These are phyloP conservation scores for Rhinatrema bivittatum DNA, from an alignment of 2,797 vertebrate species.

Conservation along the genomic window DNA sequence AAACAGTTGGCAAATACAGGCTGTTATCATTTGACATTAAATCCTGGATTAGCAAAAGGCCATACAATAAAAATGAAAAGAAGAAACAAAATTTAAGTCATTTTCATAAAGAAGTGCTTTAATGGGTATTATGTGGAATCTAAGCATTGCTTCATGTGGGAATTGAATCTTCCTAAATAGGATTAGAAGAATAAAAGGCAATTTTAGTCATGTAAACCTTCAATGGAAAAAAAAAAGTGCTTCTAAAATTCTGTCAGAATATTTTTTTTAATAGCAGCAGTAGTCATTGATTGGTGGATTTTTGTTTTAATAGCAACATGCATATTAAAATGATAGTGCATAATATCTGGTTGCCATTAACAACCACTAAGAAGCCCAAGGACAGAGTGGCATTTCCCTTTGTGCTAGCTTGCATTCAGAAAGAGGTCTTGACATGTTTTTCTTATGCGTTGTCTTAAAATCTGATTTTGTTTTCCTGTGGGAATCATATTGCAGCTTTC, in stretches of 20 bases:
- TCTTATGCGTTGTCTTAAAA: no score
- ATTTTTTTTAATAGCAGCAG: not conserved
- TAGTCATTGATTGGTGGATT: not conserved
- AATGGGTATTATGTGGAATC: not conserved
- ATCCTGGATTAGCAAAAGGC: constrained; percentile 4
- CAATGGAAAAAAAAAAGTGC: not conserved
- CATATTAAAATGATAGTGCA: no score
- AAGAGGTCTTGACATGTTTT: no score
- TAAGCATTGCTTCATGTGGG: fast-evolving
- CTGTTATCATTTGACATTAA: constrained; percentile 1
- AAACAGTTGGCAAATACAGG: not conserved
- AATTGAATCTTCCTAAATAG: not conserved
- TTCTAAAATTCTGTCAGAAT: not conserved
- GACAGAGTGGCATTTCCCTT: no score
- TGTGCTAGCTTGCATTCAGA: no score
- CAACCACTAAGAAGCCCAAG: no score
- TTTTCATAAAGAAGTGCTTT: not conserved
- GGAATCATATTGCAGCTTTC: no score
- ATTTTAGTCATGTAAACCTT: not conserved
- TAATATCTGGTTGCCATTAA: no score
- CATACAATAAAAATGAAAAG: not conserved
- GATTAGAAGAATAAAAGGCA: not conserved
- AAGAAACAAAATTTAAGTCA: not conserved
- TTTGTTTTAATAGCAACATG: no score
- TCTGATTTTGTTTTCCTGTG: no score